Evolutionary conservation across 2,797 vertebrate species (phyloP).

Genomic region (Sitta carolinensis): DNA sequence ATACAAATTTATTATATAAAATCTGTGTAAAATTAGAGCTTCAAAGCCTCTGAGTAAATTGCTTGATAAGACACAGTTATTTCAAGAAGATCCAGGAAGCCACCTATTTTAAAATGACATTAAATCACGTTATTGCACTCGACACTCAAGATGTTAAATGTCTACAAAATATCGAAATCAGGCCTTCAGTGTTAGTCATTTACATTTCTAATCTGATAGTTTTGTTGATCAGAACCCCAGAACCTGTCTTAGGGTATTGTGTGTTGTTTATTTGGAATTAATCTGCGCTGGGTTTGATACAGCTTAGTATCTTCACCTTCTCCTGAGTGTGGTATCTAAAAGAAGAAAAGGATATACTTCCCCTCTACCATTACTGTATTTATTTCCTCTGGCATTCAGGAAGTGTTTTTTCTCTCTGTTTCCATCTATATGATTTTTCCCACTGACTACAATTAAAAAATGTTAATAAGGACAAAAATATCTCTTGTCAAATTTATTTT

Average conservation of each 20-base stretch:
- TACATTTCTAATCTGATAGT: background rate
- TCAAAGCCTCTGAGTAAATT: background rate
- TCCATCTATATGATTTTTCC: background rate
- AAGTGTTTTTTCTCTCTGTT: background rate
- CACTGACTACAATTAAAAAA: background rate
- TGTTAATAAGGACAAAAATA: background rate
- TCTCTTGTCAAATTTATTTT: background rate
- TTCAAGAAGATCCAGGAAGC: background rate
- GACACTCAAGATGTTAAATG: background rate
- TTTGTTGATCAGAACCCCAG: background rate
- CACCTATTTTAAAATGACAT: background rate
- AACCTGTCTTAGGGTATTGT: background rate
- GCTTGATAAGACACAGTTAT: background rate
- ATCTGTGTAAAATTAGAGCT: background rate
- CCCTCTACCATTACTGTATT: background rate
- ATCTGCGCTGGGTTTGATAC: background rate
- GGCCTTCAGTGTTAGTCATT: background rate
- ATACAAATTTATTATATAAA: background rate
- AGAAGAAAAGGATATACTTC: background rate
- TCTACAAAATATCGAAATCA: background rate
- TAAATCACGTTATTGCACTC: background rate
- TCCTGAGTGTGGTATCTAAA: background rate
- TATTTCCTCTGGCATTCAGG: background rate
- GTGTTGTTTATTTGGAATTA: background rate
- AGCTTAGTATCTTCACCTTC: background rate